Base-by-base conservation (phyloP, 2,113 vertebrate species). In the Chaetorhynchus papuensis region DNA sequence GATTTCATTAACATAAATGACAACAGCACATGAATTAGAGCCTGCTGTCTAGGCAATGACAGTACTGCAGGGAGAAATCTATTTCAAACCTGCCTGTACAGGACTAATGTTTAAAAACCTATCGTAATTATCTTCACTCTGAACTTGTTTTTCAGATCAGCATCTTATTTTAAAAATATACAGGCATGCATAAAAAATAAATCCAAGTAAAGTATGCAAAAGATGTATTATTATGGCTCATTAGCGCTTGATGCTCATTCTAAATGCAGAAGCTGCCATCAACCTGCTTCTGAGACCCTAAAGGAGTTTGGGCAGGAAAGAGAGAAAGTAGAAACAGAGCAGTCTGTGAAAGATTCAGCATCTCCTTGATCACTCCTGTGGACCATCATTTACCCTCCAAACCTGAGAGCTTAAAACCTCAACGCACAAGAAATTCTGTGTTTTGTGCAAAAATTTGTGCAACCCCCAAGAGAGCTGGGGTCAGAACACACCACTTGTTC, bases 101-200 rank as follows among this genome's bases (percentile, higher is more conserved):
- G 31, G 41, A 91, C 84, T 92, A 82, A 87, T 49, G 26, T 64
- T 94, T 79, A 49, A 85, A 94, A 93, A 30, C 6, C 22, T 64
- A 26, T 57, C 2, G 3, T 76, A 84, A 69, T 96, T 94, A 76
- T 37, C 57, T 57, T 52, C 50, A 61, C 41, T 39, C 20, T 82
- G 57, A 87, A 39, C 15, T 61, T 59, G 6, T 49, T 92, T 79
- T 92, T 72, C 41, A 39, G 50, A 79, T 91, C 57, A 85, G 26
- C 53, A 71, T 91, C 31, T 79, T 89, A 75, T 83, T 94, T 92
- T 74, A 83, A 89, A 89, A 87, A 56, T 68, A 83, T 26, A 59
- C 10, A 31, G 19, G 17, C 27, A 72, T 39, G 12, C 24, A 42
- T 50, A 76, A 90, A 56, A 85, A 85, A 88, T 44, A 76, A 95